phyloP scores from a whole-genome alignment of 2,113 vertebrate species.

The Sinocyclocheilus rhinocerous region DNA sequence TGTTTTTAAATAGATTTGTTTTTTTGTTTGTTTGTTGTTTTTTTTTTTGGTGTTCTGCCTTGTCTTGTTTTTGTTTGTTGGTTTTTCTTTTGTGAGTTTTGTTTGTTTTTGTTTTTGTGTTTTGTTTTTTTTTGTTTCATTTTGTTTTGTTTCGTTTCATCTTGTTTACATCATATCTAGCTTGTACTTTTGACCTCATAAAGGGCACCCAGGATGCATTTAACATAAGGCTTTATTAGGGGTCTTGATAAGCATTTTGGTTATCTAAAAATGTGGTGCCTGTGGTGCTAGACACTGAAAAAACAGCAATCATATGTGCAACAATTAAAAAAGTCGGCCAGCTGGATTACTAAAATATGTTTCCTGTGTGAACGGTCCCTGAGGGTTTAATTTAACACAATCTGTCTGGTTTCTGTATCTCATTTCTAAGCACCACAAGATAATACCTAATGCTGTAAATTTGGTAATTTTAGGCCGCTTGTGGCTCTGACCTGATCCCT shows the following conservation, averaged over 20 bases:
- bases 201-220: background rate
- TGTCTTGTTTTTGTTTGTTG: too few species aligned
- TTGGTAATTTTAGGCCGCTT: background rate
- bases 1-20: background rate
- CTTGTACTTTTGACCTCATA: background rate
- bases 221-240: background rate
- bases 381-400: background rate
- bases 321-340: background rate
- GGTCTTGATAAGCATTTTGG: background rate
- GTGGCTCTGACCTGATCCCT: slow-evolving; percentile 45
- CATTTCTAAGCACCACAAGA: background rate
- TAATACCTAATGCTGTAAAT: background rate
- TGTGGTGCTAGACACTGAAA: background rate
- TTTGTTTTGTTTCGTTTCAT: background rate
- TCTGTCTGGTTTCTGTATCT: background rate
- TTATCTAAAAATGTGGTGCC: background rate
- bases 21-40: too few species aligned
- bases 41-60: background rate
- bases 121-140: too few species aligned
- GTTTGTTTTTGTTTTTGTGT: too few species aligned
- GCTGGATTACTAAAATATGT: background rate
- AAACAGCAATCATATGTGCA: background rate
- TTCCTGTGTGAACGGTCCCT: background rate
- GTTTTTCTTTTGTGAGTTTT: too few species aligned
- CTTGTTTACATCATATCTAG: background rate